Evolutionary conservation across 2,888 invertebrate genomes (phyloP).

Genomic region (Exocentrus adspersus): DNA sequence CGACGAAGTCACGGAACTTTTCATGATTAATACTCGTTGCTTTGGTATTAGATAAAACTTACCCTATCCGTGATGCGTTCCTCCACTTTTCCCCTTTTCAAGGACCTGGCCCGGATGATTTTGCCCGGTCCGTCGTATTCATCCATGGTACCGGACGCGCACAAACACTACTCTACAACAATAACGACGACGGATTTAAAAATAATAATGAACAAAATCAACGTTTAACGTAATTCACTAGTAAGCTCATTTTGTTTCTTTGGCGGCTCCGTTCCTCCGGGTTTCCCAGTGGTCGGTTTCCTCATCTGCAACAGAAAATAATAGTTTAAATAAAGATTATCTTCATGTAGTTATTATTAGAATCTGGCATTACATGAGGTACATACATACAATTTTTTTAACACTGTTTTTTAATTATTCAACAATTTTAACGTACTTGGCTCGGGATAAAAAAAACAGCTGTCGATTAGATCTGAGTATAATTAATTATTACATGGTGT

Average conservation of each 20-base stretch:
- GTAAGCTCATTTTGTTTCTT: neutral
- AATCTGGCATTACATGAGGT: too few species aligned
- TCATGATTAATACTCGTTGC: neutral
- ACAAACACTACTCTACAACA: neutral
- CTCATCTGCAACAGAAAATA: constrained; percentile 17
- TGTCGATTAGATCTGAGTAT: too few species aligned
- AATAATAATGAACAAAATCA: constrained; percentile 4
- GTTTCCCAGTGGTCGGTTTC: neutral
- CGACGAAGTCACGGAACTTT: neutral
- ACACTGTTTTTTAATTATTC: too few species aligned
- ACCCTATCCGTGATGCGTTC: constrained; percentile 81
- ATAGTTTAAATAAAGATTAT: too few species aligned
- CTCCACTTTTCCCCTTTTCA: constrained; percentile 83
- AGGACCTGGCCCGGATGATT: constrained; percentile 78
- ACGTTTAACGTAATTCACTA: constrained; percentile 8
- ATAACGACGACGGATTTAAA: constrained; percentile 16
- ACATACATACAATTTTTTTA: too few species aligned
- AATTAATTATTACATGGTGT: too few species aligned
- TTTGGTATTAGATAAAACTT: constrained; percentile 67
- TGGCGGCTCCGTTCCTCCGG: neutral
- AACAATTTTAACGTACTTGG: too few species aligned
- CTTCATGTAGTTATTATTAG: too few species aligned
- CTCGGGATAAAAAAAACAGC: too few species aligned
- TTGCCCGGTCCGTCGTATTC: constrained; percentile 55
- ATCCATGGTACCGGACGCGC: too few species aligned